phyloP scores from a whole-genome alignment of 2,797 vertebrate species.

The Dermochelys coriacea region DNA sequence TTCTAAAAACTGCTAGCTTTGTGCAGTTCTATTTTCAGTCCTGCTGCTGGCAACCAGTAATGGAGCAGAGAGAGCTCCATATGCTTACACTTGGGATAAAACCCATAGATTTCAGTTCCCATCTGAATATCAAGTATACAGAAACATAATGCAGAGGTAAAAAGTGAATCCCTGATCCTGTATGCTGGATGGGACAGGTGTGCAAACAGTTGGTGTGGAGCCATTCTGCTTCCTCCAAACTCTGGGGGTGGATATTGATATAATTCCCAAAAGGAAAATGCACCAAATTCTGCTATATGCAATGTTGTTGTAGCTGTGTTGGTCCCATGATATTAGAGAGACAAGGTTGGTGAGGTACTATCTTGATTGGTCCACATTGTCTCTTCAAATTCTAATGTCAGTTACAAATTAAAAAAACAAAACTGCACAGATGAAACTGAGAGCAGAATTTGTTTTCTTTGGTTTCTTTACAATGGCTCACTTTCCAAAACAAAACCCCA shows the following conservation, averaged over 20 bases:
- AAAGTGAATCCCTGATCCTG: constrained; percentile 26
- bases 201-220: not conserved
- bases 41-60: not conserved
- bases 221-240: constrained; percentile 16
- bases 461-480: not conserved
- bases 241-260: not conserved
- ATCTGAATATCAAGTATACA: not conserved
- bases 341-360: not conserved
- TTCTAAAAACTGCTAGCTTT: not conserved
- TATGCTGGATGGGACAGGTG: not conserved
- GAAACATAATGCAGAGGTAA: constrained; percentile 22
- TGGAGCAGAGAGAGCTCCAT: constrained; percentile 11
- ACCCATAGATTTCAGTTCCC: constrained; percentile 30
- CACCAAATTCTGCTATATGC: not conserved
- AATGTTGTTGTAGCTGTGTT: not conserved
- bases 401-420: not conserved
- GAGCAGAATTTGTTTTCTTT: not conserved
- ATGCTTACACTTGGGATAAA: constrained; percentile 23
- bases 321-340: not conserved
- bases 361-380: not conserved
- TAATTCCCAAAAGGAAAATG: not conserved
- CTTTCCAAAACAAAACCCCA: not conserved
- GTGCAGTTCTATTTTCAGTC: constrained; percentile 11
- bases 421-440: not conserved
- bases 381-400: not conserved